phyloP scores from a whole-genome alignment of 1,140 invertebrate genomes.

The Callitettix versicolor region DNA sequence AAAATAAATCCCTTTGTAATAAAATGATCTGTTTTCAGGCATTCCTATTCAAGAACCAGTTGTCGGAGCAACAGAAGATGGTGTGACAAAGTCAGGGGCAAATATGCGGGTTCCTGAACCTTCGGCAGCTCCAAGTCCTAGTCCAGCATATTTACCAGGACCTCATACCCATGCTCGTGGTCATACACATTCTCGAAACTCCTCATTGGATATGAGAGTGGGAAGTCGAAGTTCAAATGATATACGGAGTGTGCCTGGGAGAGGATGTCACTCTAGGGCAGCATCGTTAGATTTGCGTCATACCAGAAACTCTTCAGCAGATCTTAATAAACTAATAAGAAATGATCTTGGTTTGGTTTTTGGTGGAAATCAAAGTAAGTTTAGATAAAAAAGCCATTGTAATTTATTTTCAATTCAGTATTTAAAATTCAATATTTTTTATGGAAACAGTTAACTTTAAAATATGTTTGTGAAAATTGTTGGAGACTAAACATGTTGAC shows the following conservation, averaged over 20 bases:
- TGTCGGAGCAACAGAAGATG: not conserved
- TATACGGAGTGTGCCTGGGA: conserved; percentile 26
- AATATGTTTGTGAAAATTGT: too few species aligned
- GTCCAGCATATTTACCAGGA: conserved; percentile 7
- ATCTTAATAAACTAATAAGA: conserved; percentile 61
- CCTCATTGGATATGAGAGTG: conserved; percentile 63
- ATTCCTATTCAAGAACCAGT: conserved; percentile 22
- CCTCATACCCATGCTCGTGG: conserved; percentile 17
- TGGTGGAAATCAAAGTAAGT: conserved; percentile 44
- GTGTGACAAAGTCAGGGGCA: not conserved
- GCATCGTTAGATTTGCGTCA: conserved; percentile 75
- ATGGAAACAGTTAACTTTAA: too few species aligned
- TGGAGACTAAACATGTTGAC: too few species aligned
- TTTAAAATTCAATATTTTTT: too few species aligned
- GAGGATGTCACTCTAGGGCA: conserved; percentile 60
- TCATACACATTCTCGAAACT: conserved; percentile 55
- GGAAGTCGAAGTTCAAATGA: conserved; percentile 35
- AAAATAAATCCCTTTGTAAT: too few species aligned
- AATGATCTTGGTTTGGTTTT: conserved; percentile 60
- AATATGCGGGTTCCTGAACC: not conserved
- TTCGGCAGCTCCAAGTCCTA: not conserved
- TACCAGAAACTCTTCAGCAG: conserved; percentile 62
- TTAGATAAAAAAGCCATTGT: too few species aligned
- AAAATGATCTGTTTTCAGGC: not conserved
- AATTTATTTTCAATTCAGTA: too few species aligned